Evolutionary conservation across 2,888 invertebrate genomes (phyloP).

Genomic region (Euzophera pinguis): DNA sequence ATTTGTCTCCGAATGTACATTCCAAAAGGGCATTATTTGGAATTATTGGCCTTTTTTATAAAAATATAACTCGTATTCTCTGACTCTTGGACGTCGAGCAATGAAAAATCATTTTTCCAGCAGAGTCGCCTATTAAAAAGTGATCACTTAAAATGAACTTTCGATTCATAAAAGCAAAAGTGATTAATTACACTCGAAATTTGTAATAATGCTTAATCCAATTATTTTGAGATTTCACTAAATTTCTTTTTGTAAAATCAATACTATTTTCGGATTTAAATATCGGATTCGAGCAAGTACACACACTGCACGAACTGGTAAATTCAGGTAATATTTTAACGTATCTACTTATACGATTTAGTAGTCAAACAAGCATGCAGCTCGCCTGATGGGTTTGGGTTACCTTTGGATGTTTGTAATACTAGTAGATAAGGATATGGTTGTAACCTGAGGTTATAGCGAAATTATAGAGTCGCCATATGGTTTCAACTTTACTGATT

Average conservation of each 20-base stretch:
- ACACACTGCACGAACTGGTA: too few relatives aligned
- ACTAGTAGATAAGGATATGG: too few relatives aligned
- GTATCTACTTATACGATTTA: too few relatives aligned
- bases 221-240: not conserved
- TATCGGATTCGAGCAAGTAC: too few relatives aligned
- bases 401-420: too few relatives aligned
- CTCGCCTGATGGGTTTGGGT: too few relatives aligned
- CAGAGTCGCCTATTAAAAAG: constrained; percentile 11
- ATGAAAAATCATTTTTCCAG: constrained; percentile 7
- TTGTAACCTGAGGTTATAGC: too few relatives aligned
- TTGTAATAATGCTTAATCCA: constrained; percentile 2
- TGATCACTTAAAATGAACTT: constrained; percentile 9
- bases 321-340: too few relatives aligned
- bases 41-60: constrained; percentile 36
- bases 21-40: constrained; percentile 42
- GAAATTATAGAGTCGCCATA: too few relatives aligned
- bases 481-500: too few relatives aligned
- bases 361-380: too few relatives aligned
- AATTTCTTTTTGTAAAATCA: not conserved
- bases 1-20: constrained; percentile 54
- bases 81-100: constrained; percentile 10
- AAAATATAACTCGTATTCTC: constrained; percentile 19
- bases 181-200: constrained; percentile 6
- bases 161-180: constrained; percentile 11
- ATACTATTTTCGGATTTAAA: too few relatives aligned